Evolutionary conservation across 37 sponge, comb jelly and placozoan species (phyloP), one percentile per base, ranked within the genome.

Genomic region (Dysidea cf. avara): DNA sequence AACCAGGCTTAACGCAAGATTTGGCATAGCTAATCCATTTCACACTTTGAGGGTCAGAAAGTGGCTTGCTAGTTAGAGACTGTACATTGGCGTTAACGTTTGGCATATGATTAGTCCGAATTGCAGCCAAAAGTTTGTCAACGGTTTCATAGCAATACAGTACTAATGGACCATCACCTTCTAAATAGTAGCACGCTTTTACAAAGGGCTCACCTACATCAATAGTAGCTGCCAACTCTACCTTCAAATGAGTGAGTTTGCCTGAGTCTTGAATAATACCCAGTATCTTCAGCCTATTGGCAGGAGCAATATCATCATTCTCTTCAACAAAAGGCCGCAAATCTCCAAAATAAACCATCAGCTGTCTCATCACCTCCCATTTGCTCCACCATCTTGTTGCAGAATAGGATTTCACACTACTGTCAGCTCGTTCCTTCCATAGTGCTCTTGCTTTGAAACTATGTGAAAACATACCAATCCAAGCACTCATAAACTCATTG

Each of bases 151-250:
- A 78, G 36, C 61, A 56, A 25, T 66, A 48, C 4, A 78, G 34
- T 29, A 61, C 68, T 14, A 78, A 35, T 35, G 68, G 69, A 12
- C 79, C 79, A 78, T 78, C 79, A 40, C 79, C 70, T 39, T 79
- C 70, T 0, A 79, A 62, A 24, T 52, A 2, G 70, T 79, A 79
- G 37, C 52, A 49, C 16, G 69, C 69, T 24, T 72, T 7, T 17
- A 79, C 80, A 79, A 79, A 79, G 22, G 58, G 58, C 20, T 54
- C 58, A 40, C 39, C 46, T 1, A 24, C 3, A 55, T 71, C 72
- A 22, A 56, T 48, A 3, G 24, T 56, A 2, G 46, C 43, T 31
- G 72, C 56, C 37, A 71, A 30, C 56, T 58, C 16, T 56, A 36
- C 58, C 56, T 62, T 62, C 17, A 38, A 64, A 71, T 40, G 29